Percentiles rank a stretch among this genome's conserved stretches.
Evolutionary conservation across 2,888 invertebrate genomes (phyloP).

Genomic region (Mythimna ferrago): DNA sequence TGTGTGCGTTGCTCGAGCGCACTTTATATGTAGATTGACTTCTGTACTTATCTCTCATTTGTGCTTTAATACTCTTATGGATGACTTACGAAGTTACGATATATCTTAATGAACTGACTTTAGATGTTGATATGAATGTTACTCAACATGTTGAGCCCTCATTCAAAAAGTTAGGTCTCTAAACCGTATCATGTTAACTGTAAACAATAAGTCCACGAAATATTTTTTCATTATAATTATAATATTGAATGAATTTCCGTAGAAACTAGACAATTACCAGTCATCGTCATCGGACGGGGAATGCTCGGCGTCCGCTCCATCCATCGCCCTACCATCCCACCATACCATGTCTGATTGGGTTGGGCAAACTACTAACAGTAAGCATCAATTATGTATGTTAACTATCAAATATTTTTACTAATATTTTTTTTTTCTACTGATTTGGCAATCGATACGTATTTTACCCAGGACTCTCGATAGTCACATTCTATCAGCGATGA

Average conservation of each 20-base stretch:
- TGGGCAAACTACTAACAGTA: constrained; percentile 97
- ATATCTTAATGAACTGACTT: background rate
- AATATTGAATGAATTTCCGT: constrained; percentile 72
- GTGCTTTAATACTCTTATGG: too few relatives aligned
- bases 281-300: constrained; percentile 92
- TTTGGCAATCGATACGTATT: background rate
- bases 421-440: constrained; percentile 2
- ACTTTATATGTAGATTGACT: too few relatives aligned
- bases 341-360: constrained; percentile 95
- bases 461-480: background rate
- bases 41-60: too few relatives aligned
- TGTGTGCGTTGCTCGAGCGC: too few relatives aligned
- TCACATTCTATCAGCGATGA: background rate
- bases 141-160: background rate
- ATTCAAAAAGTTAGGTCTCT: background rate
- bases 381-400: constrained; percentile 72
- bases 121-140: background rate
- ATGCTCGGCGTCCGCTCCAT: constrained; percentile 92
- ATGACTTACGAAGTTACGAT: background rate
- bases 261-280: constrained; percentile 89
- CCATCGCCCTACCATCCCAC: constrained; percentile 89
- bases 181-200: background rate
- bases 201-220: constrained; percentile 1
- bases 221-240: constrained; percentile 31
- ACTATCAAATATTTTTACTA: constrained; percentile 40